A percentile compares a stretch with the other conserved stretches of the same genome.
Conservation (phyloP, 2,797 vertebrate genomes). For the Alectoris magna region DNA sequence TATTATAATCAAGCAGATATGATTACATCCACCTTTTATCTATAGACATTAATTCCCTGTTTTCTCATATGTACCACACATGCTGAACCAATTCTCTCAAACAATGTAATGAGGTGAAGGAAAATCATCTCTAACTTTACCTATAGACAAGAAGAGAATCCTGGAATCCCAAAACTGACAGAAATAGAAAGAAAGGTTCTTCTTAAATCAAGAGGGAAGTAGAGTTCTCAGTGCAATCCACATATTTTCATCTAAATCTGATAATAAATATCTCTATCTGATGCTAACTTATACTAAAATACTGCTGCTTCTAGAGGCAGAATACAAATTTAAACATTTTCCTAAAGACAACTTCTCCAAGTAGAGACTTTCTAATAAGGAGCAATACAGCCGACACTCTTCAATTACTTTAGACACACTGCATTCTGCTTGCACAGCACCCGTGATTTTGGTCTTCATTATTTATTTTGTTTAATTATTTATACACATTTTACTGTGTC, state of each 20-base stretch:
- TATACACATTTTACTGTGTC: not conserved
- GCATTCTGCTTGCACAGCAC: not conserved
- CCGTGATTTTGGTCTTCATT: not conserved
- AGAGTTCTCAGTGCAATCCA: not conserved
- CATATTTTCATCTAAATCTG: not conserved
- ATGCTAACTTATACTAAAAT: not conserved
- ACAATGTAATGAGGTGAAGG: not conserved
- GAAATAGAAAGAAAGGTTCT: not conserved
- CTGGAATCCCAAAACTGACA: not conserved
- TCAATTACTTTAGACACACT: not conserved
- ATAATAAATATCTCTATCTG: not conserved
- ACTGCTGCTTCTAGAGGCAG: not conserved
- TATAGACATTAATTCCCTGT: not conserved
- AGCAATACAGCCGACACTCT: not conserved
- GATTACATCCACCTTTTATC: not conserved
- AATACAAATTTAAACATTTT: not conserved
- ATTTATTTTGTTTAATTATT: not conserved
- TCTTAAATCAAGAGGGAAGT: not conserved
- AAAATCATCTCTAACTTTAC: not conserved
- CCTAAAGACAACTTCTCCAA: not conserved
- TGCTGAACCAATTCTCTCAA: not conserved
- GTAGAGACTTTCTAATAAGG: rapidly evolving
- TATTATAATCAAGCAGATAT: not conserved
- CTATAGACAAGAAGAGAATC: not conserved
- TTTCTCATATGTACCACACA: not conserved